Evolutionary conservation across 2,113 vertebrate genomes (phyloP).

Genomic region (Podarcis muralis): DNA sequence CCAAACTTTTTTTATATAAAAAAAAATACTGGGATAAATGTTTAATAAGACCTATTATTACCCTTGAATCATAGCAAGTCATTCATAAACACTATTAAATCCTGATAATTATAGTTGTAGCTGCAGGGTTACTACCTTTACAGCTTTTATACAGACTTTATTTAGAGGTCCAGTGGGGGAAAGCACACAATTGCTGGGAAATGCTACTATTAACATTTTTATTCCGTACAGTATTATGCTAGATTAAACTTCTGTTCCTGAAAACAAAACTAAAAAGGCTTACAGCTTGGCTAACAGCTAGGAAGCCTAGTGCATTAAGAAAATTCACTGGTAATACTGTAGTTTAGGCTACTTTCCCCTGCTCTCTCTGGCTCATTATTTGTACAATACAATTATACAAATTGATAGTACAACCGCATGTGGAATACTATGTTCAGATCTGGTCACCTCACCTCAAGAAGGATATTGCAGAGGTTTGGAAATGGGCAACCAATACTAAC

Average conservation of each 20-base stretch:
- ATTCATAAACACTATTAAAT: constrained; percentile 75
- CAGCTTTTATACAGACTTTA: constrained; percentile 64
- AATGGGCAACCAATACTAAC: too few relatives aligned
- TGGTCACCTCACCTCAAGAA: too few relatives aligned
- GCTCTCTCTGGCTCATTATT: too few relatives aligned
- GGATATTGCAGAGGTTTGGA: too few relatives aligned
- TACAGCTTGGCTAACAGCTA: constrained; percentile 52
- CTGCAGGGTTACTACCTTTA: constrained; percentile 70
- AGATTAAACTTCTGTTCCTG: constrained; percentile 63
- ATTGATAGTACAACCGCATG: too few relatives aligned
- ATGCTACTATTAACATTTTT: constrained; percentile 65
- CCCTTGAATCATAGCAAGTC: constrained; percentile 71
- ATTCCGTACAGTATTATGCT: constrained; percentile 55
- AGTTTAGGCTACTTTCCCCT: constrained; percentile 9
- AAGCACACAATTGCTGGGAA: constrained; percentile 62
- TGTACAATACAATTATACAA: too few relatives aligned
- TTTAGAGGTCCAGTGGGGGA: constrained; percentile 73
- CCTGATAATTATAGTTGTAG: constrained; percentile 73
- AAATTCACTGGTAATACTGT: constrained; percentile 25
- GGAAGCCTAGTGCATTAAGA: constrained; percentile 35
- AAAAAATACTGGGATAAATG: constrained; percentile 70
- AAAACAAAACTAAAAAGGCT: constrained; percentile 58
- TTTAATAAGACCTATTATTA: constrained; percentile 74
- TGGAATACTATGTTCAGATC: too few relatives aligned
- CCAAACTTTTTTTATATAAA: constrained; percentile 64